Evolutionary conservation across 2,888 invertebrate species (phyloP), one percentile per base, ranked within the genome.

Genomic region (Orthosia gothica): DNA sequence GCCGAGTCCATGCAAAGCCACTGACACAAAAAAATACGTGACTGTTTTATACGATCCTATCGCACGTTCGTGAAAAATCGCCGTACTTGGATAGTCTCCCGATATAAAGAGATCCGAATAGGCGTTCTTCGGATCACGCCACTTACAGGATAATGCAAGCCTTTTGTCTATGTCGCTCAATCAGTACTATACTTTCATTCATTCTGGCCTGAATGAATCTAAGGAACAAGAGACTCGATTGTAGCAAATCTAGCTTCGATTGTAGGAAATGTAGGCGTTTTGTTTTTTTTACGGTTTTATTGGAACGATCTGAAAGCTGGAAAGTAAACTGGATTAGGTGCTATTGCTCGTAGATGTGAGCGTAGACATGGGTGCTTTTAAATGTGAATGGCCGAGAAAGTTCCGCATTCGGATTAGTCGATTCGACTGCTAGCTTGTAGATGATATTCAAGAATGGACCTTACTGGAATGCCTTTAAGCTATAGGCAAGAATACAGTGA

Each of bases 21-120:
- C 92, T 87, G 92, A 91, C 91, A 92, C 92, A 93, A 92, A 93
- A 92, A 91, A 90, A 89, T 92, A 94, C 94, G 94, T 94, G 94
- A 94, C 94, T 91, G 91, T 91, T 93, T 93, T 94, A 90, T 91
- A 88, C 88, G 90, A 93, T 91, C 83, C 87, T 86, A 87, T 82
- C 83, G 82, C 81, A 86, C 84, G 85, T 82, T 89, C 86, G 85
- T 91, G 91, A 93, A 91, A 93, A 92, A 93, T 92, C 87, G 91
- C 74, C 85, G 76, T 80, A 81, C 87, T 86, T 87, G 85, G 91
- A 92, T 91, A 91, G 91, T 90, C 84, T 87, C 88, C 86, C 89
- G 89, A 92, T 91, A 92, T 90, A 91, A 91, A 91, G 91, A 90
- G 91, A 91, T 92, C 87, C 89, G 88, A 90, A 92, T 92, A 91